Base-by-base conservation (phyloP, 2,113 vertebrate genomes). In the Labeo rohita region DNA sequence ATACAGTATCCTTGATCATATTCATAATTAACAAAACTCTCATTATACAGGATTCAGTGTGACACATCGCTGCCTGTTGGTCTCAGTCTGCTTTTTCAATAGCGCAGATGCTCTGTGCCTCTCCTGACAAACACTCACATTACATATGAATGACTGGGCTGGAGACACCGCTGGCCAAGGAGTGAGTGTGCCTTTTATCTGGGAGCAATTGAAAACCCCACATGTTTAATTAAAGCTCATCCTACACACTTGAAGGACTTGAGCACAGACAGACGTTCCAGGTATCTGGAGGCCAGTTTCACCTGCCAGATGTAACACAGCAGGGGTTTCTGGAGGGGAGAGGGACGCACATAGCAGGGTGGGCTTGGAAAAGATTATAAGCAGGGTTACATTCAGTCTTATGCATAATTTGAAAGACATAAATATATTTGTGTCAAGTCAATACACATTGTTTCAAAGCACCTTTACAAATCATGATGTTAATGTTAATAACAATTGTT, bases 161-260 rank as follows among this genome's bases (percentile, higher is more conserved):
- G 83, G 78, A 86, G 90, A 92, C 82, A 90, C 87, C 87, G 87
- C 50, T 85, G 88, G 87, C 86, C 85, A 84, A 77, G 84, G 70
- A 87, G 79, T 84, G 88, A 89, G 84, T 87, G 78, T 88, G 79
- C 79, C 89, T 95, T 93, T 93, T 90, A 92, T 92, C 87, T 88
- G 68, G 36, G 84, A 84, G 87, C 93, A 87, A 93, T 94, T 93
- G 90, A 90, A 88, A 92, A 89, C 89, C 91, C 91, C 91, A 72
- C 56, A 90, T 91, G 92, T 90, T 93, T 95, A 93, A 95, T 95
- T 93, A 93, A 89, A 92, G 90, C 82, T 90, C 86, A 88, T 90
- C 90, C 65, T 73, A 90, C 83, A 88, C 92, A 91, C 94, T 93
- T 91, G 88, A 92, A 87, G 52, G 89, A 75, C 84, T 39, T 49